phyloP scores from a whole-genome alignment of 2,797 vertebrate genomes.

The Oceanodroma leucorhoa region DNA sequence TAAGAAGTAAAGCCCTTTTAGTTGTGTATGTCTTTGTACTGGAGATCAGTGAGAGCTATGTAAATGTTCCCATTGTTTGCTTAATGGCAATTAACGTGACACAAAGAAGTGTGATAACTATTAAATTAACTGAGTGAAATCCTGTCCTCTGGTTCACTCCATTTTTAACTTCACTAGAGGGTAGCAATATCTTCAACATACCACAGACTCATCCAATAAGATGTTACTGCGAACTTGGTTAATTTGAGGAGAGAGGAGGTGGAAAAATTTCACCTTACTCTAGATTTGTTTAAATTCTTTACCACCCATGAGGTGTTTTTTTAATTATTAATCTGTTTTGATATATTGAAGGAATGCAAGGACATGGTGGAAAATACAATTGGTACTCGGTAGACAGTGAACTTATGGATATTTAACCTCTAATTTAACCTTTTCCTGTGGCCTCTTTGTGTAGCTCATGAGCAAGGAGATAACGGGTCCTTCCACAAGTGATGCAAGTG shows the following conservation, averaged over 20 bases:
- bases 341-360: neutral
- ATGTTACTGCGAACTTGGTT: neutral
- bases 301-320: neutral
- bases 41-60: neutral
- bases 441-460: constrained; percentile 85
- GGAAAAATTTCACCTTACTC: neutral
- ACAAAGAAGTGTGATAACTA: neutral
- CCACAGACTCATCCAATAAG: neutral
- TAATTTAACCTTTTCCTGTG: neutral
- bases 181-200: neutral
- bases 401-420: neutral
- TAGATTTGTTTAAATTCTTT: neutral
- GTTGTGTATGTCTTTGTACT: neutral
- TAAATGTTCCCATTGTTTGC: neutral
- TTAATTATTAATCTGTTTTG: neutral
- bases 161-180: neutral
- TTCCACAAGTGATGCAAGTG: constrained; percentile 81
- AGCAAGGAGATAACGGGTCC: constrained; percentile 82
- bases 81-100: neutral
- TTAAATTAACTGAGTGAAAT: neutral
- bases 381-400: neutral
- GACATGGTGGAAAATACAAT: neutral
- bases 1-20: neutral
- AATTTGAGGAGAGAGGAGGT: neutral
- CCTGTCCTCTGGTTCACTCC: neutral